Conservation (phyloP, 2,888 invertebrate genomes). For the Caenorhabditis sp. region DNA sequence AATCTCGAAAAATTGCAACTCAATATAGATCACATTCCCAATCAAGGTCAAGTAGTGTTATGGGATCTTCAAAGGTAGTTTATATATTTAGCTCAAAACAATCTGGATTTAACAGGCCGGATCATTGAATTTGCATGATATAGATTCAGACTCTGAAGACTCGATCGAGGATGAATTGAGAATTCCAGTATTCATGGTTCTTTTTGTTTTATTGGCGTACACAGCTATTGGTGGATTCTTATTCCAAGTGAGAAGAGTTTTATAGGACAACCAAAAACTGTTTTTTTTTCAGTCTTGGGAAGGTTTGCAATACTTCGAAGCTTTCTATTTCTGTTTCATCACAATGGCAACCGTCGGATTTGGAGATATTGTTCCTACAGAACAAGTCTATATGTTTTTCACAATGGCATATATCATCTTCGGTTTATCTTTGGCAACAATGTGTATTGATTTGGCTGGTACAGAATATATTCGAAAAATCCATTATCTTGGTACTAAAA, state of each 20-base stretch:
- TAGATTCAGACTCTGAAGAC: slow-evolving; percentile 52
- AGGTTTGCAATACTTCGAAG: slow-evolving; percentile 67
- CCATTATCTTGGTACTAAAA: slow-evolving; percentile 69
- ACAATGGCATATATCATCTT: slow-evolving; percentile 71
- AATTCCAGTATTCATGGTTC: slow-evolving; percentile 69
- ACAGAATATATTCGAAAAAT: slow-evolving; percentile 70
- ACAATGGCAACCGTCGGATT: slow-evolving; percentile 71
- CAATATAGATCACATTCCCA: slow-evolving; percentile 58
- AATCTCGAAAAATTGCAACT: slow-evolving; percentile 62
- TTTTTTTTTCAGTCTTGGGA: slow-evolving; percentile 58
- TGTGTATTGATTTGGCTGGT: slow-evolving; percentile 71
- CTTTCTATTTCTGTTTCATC: slow-evolving; percentile 71
- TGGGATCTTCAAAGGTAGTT: slow-evolving; percentile 46
- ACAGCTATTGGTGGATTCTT: slow-evolving; percentile 69
- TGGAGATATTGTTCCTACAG: slow-evolving; percentile 70
- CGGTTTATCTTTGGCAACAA: slow-evolving; percentile 69
- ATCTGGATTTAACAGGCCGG: slow-evolving; percentile 45
- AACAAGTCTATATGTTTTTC: slow-evolving; percentile 70
- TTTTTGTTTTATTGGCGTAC: slow-evolving; percentile 67
- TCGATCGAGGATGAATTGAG: slow-evolving; percentile 57
- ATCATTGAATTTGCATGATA: slow-evolving; percentile 67
- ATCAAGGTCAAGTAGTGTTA: slow-evolving; percentile 52
- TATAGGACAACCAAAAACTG: no score
- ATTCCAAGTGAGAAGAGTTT: slow-evolving; percentile 58
- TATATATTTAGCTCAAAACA: no score